Evolutionary conservation across 2,113 vertebrate genomes (phyloP), one percentile per base, ranked within the genome.

Genomic region (Strigops habroptila): DNA sequence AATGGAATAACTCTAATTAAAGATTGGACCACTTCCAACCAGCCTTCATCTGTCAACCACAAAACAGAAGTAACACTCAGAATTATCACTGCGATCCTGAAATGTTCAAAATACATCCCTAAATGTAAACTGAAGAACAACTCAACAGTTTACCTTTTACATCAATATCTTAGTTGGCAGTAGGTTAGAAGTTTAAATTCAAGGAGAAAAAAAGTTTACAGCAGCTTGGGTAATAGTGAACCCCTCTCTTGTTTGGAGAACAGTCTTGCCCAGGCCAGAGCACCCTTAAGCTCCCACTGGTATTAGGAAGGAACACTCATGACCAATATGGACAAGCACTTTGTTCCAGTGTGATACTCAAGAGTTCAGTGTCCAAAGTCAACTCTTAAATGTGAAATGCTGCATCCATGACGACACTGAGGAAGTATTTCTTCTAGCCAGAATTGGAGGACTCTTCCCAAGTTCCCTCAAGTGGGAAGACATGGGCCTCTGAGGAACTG

Each of bases 1-100:
- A 99, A 96, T 70, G 99, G 99, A 97, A 99, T 99, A 96, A 99
- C 99, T 98, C 99, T 98, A 95, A 99, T 99, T 96, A 99, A 98
- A 95, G 99, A 99, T 19, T 99, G 99, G 92, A 99, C 99, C 95
- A 99, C 99, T 91, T 99, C 99, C 95, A 99, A 96, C 99, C 99
- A 99, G 88, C 99, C 99, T 94, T 99, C 99, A 98, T 99, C 99
- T 99, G 97, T 83, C 83, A 96, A 93, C 76, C 95, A 96, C 51
- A 97, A 96, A 97, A 97, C 74, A 97, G 86, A 97, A 95, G 78
- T 15, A 67, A 90, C 7, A 28, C 83, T 94, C 49, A 96, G 65
- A 74, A 81, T 88, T 70, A 65, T 65, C 68, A n/a, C 24, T 7
- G 51, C 41, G 51, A 68, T 76, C 86, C 80, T 35, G 10, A 92